Evolutionary conservation across 1,140 invertebrate genomes (phyloP).

Genomic region (Neodiprion fabricii): DNA sequence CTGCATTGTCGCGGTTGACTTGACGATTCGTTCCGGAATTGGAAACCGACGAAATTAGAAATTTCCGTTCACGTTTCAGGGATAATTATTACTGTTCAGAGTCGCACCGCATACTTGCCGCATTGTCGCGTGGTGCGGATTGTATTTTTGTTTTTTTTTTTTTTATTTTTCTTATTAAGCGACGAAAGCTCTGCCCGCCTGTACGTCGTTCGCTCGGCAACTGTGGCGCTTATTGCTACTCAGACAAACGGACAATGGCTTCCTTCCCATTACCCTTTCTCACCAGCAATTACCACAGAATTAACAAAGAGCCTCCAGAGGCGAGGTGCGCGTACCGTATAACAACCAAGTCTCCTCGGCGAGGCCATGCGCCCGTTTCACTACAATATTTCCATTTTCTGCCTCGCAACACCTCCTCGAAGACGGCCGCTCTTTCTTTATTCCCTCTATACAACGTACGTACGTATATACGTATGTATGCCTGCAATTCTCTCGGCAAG

Average conservation of each 20-base stretch:
- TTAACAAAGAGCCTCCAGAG: background rate
- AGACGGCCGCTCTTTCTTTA: background rate
- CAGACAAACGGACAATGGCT: background rate
- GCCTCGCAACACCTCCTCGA: slow-evolving; percentile 3
- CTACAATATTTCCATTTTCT: background rate
- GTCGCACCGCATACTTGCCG: no score
- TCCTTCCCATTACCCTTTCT: slow-evolving; percentile 7
- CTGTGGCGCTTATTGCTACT: background rate
- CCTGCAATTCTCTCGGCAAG: no score
- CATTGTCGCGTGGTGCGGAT: no score
- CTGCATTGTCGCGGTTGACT: background rate
- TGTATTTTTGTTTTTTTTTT: no score
- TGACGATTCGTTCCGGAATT: background rate
- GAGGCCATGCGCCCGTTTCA: background rate
- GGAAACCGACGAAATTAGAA: slow-evolving; percentile 6
- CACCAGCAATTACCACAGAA: slow-evolving; percentile 4
- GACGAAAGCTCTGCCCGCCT: no score
- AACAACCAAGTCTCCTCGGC: background rate
- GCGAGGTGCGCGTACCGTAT: background rate
- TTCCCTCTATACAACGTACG: background rate
- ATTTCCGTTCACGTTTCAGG: background rate
- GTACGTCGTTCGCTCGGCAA: no score
- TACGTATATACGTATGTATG: no score
- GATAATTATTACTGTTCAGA: no score
- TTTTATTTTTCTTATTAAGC: no score